Base-by-base conservation (phyloP, 2,888 invertebrate genomes). In the Octodonta nipae region DNA sequence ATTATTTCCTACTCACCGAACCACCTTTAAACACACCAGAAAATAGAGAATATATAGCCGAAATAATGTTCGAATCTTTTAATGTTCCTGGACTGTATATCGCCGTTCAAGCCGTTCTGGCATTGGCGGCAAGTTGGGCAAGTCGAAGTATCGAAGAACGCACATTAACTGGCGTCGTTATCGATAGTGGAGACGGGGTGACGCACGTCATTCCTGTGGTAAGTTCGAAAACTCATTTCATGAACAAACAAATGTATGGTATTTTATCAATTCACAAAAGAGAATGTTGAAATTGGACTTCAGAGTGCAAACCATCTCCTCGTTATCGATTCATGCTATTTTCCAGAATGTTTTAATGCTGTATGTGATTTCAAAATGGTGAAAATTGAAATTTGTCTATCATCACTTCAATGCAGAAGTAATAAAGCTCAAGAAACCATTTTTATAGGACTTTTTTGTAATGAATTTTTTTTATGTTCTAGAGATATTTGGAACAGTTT, bases 41-140 rank as follows among this genome's bases (percentile, higher is more conserved):
- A 65, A 99, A 99, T 63, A 71, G 98, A 35, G 88, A 88, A 64
- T 89, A 88, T 52, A 78, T 85, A 38, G 88, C 88, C 5, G 98
- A 99, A 71, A 99, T 99, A 47, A 98, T 99, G 98, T 99, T 99
- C 63, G 98, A 99, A 65, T 93, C 96, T 15, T 99, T 99, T 65
- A 98, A 98, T 67, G 96, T 98, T 43, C 96, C 98, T 45, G 98
- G 98, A 15, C 68, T 99, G 44, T 98, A 98, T 59, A 99, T 99
- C 49, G 98, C 98, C 41, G 98, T 98, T 17, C 96, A 98, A 71
- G 98, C 98, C 26, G 96, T 99, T 5, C 67, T 99, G 32, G 96
- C 98, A 3, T 66, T 99, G 36, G 93, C 96, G 29, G 98, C 98
- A 10, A 95, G 95, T 30, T 99, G 98, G 98, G 87, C 88, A 41